Base-by-base conservation (phyloP, 2,797 vertebrate genomes). In the Naso thynnoides region DNA sequence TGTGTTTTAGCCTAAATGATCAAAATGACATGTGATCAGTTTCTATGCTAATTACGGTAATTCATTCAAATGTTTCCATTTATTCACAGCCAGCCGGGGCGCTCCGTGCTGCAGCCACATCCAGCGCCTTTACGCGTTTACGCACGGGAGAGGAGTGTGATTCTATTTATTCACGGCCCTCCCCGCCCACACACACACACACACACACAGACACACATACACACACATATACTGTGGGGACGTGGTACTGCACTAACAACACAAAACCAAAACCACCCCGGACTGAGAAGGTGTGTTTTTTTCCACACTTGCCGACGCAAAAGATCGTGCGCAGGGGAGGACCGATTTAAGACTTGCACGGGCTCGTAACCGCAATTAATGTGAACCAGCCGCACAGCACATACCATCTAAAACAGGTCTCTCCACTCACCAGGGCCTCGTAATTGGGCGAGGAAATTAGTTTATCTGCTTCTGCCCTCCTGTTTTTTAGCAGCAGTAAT, bases 381-480 rank as follows among this genome's bases (percentile, higher is more conserved):
- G 57, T 61, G 66, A 90, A 86, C 60, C 89, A 87, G 87, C 63
- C 78, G 64, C 84, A 41, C 3, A 1, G 45, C 42, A 11, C 80
- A 85, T 76, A 65, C 67, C 79, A 84, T 45, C 59, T 58, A 24
- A 67, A 78, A 74, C 78, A 73, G 82, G 72, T 76, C 78, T 61
- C 73, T 81, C 21, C 74, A 81, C 73, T 47, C 58, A 78, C 73
- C 76, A 73, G 67, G 74, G 78, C 72, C 64, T 81, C 83, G 55
- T 84, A 81, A 88, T 76, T 47, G 47, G 55, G 18, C 61, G 50
- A 70, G 76, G 78, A 87, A 90, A 88, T 88, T 71, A 73, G 76
- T 89, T 85, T 81, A 90, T 86, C 72, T 82, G 73, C 75, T 24
- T 54, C 65, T 87, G 68, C 47, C 39, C 73, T 84, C 74, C 80